Base-by-base conservation (phyloP, 2,113 vertebrate genomes). In the Thamnaconus septentrionalis region DNA sequence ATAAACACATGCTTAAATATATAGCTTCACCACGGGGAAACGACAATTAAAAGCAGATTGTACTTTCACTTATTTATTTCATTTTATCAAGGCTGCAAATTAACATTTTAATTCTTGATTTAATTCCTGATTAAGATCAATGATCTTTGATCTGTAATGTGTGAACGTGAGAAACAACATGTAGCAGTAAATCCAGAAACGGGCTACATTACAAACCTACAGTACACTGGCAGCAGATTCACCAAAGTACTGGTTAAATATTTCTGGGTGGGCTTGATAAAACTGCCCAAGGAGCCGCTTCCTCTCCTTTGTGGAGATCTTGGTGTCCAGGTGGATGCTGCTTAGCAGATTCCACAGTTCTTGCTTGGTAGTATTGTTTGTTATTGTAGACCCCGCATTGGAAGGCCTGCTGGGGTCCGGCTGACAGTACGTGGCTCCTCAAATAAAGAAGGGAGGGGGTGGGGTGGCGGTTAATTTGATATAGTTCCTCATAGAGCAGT, bases 201-300 rank as follows among this genome's bases (percentile, higher is more conserved):
- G 6, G n/a, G 0, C 41, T 5, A 4, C 10, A 8, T 40, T 42
- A 91, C 81, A 49, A 39, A 53, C 43, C 69, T 82, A 88, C n/a
- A 87, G 61, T 56, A 80, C 42, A 8, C 50, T 41, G 6, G 71
- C 31, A 8, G 78, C 79, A 66, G 83, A 75, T 56, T 88, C 81
- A 8, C 94, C 94, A 91, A 98, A 99, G 91, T 96, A 98, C 66
- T 97, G 92, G 79, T 89, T 89, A 81, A 98, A 98, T 77, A 97
- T 91, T 7, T 93, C 86, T 3, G 96, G 96, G 67, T 98, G 96
- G 70, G 92, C 93, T 70, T 91, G 94, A 47, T 93, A 91, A 79
- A 99, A 98, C 53, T 94, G 94, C 59, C 87, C 79, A 42, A 99
- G 86, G 18, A 93, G 79, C 5, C 91, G 93, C 61, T 93, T 96